A percentile compares a stretch with the other conserved stretches of the same genome.
phyloP scores from a whole-genome alignment of 1,140 invertebrate species.

The Drosophila simulans region DNA sequence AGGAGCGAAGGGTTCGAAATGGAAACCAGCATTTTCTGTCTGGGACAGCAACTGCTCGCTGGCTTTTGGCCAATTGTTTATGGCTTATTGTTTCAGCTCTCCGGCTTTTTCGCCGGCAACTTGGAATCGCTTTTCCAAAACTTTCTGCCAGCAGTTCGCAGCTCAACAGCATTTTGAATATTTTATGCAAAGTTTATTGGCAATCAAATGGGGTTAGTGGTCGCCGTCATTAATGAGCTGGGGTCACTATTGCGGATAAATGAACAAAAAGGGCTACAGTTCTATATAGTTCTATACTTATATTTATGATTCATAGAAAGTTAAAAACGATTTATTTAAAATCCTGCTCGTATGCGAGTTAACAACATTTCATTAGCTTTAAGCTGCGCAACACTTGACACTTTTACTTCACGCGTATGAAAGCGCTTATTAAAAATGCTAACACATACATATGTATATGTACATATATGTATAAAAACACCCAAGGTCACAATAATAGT shows the following conservation, averaged over 20 bases:
- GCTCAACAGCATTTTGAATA: constrained; percentile 61
- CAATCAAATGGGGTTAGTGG: constrained; percentile 54
- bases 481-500: not conserved
- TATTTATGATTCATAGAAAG: too few relatives aligned
- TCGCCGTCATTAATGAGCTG: constrained; percentile 54
- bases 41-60: constrained; percentile 28
- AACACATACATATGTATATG: constrained; percentile 1
- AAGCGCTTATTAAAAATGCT: constrained; percentile 59
- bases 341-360: not conserved
- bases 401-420: constrained; percentile 24
- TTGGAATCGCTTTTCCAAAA: constrained; percentile 36
- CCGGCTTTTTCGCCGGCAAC: constrained; percentile 19
- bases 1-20: constrained; percentile 15
- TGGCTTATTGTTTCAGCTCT: constrained; percentile 58
- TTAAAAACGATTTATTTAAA: constrained; percentile 2
- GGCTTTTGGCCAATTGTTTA: constrained; percentile 67
- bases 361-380: constrained; percentile 25
- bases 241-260: not conserved
- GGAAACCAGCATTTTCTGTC: constrained; percentile 30
- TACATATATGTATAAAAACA: constrained; percentile 7
- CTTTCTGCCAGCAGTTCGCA: constrained; percentile 32
- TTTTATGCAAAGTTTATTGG: constrained; percentile 64
- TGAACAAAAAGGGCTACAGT: not conserved
- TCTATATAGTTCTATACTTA: too few relatives aligned
- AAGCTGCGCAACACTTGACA: constrained; percentile 29